phyloP scores from a whole-genome alignment of 2,797 vertebrate species.

The Semaprochilodus insignis region DNA sequence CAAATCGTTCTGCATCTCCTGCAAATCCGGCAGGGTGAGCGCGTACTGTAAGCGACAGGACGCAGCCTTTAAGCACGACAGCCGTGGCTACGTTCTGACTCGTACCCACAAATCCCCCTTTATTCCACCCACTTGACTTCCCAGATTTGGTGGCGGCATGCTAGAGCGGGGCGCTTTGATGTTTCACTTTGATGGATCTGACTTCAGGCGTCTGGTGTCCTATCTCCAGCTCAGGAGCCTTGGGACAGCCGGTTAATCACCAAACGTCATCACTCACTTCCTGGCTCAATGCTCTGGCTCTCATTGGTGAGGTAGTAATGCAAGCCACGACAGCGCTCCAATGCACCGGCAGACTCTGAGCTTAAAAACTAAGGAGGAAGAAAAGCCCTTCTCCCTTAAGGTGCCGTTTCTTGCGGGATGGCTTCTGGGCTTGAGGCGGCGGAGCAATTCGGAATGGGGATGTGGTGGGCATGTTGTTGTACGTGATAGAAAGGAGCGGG shows the following conservation, averaged over 20 bases:
- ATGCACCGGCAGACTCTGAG: background rate
- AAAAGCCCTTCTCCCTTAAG: background rate
- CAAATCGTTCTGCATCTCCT: background rate
- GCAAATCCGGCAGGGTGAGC: background rate
- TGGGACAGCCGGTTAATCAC: conserved; percentile 21
- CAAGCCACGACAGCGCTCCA: background rate
- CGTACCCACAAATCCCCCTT: conserved; percentile 33
- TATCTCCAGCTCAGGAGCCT: conserved; percentile 50
- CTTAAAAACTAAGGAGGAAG: background rate
- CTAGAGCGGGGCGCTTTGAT: conserved; percentile 45
- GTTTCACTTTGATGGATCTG: conserved; percentile 60
- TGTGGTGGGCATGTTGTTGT: background rate
- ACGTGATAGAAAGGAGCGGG: too few relatives aligned
- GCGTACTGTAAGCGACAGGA: background rate
- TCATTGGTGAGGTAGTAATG: background rate
- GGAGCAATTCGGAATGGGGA: background rate
- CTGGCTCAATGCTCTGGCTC: background rate
- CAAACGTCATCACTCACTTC: conserved; percentile 8
- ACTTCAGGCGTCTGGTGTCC: conserved; percentile 41
- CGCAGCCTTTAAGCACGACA: background rate
- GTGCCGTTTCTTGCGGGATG: background rate
- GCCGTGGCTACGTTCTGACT: conserved; percentile 16
- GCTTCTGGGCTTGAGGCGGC: background rate
- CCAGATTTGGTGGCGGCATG: conserved; percentile 17
- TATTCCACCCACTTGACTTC: conserved; percentile 26